Evolutionary conservation across 2,797 vertebrate species (phyloP).

Genomic region (Bradypodion ventrale): DNA sequence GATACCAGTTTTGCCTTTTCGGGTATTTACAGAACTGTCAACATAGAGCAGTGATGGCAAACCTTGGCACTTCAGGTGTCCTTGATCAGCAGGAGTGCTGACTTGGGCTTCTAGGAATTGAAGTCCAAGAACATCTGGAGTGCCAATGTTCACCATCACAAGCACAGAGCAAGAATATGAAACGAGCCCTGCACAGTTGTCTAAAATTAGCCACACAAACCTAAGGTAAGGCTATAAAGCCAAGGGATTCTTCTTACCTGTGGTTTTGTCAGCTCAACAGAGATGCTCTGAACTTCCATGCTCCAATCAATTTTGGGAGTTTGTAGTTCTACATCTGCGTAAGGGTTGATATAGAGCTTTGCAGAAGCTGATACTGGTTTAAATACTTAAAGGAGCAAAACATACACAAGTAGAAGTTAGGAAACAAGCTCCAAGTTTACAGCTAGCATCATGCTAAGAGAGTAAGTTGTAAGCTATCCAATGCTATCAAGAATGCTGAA

Average conservation of each 20-base stretch:
- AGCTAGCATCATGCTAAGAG: background rate
- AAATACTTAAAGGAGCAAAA: slow-evolving; percentile 79
- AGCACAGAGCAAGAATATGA: background rate
- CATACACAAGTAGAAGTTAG: background rate
- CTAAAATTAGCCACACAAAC: background rate
- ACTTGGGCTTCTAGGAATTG: too few species aligned
- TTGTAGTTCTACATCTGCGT: slow-evolving; percentile 85
- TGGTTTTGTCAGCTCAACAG: slow-evolving; percentile 88
- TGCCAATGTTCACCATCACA: too few species aligned
- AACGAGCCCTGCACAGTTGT: background rate
- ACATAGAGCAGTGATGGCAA: too few species aligned
- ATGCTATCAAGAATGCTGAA: too few species aligned
- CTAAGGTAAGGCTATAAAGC: background rate
- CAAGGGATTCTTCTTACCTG: slow-evolving; percentile 78
- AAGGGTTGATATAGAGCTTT: slow-evolving; percentile 90
- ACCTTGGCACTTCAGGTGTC: too few species aligned
- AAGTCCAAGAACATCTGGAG: too few species aligned
- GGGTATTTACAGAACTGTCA: background rate
- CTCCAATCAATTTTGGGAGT: slow-evolving; percentile 86
- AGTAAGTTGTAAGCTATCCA: too few species aligned
- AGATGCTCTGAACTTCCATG: slow-evolving; percentile 93
- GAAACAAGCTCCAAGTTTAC: background rate
- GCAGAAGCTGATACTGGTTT: slow-evolving; percentile 92
- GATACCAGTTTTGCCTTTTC: background rate
- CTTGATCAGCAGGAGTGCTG: too few species aligned